A percentile compares a stretch with the other conserved stretches of the same genome.
phyloP scores from a whole-genome alignment of 2,888 invertebrate species.

The Drosophila kuntzei region DNA sequence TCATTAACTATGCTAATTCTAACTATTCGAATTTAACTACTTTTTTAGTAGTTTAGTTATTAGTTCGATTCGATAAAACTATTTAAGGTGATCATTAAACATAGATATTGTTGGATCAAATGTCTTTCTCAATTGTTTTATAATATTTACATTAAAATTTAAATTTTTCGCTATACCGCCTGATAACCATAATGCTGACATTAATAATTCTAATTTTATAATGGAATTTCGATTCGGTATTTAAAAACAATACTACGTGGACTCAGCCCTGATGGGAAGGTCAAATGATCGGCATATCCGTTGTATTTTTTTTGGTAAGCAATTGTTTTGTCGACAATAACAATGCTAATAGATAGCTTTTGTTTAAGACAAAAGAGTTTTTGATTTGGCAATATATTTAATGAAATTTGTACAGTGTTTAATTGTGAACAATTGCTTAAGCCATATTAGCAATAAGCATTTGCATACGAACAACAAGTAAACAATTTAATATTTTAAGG shows the following conservation, averaged over 20 bases:
- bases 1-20: background rate
- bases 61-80: too few relatives aligned
- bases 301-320: conserved; percentile 11
- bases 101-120: too few relatives aligned
- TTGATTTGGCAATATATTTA: conserved; percentile 9
- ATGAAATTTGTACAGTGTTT: conserved; percentile 24
- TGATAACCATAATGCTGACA: background rate
- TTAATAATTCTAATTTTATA: too few relatives aligned
- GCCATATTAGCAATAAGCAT: conserved; percentile 42
- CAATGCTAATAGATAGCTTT: conserved; percentile 10
- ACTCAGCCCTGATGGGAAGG: conserved; percentile 11
- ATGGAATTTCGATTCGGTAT: too few relatives aligned
- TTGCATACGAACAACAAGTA: conserved; percentile 48
- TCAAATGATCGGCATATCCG: conserved; percentile 6
- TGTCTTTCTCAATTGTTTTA: background rate
- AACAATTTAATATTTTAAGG: conserved; percentile 70
- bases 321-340: conserved; percentile 10
- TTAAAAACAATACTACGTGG: background rate
- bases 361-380: conserved; percentile 1
- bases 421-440: conserved; percentile 36
- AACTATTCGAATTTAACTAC: background rate
- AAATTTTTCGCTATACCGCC: background rate
- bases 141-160: background rate
- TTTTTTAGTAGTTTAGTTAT: background rate
- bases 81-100: too few relatives aligned